Base-by-base conservation (phyloP, 1,140 invertebrate species). In the Drosophila virilis region DNA sequence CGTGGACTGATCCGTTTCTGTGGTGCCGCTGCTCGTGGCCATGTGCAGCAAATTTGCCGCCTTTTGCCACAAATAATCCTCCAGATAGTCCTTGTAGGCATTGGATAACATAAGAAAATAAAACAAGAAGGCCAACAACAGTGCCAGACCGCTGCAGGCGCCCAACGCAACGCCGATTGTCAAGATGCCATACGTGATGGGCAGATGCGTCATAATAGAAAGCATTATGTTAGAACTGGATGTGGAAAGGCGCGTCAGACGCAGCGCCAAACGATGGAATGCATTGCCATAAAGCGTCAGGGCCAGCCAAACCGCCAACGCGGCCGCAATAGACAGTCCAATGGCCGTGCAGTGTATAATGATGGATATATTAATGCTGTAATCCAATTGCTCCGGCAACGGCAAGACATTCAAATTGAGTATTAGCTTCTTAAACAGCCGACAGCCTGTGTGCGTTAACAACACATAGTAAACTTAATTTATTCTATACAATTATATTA, bases 11-110 rank as follows among this genome's bases (percentile, higher is more conserved):
- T 15, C 9, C 3, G 10, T 13, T 43, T n/a, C 5, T 15, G 40
- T 13, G 37, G 15, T 42, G 57, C 66, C 43, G 0, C 15, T 75
- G 4, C 64, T 35, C 3, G 33, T 42, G n/a, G 52, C 65, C 15
- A 46, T 2, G 9, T 80, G 51, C 35, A 90, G 33, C 13, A 90
- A 69, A 59, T 73, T 77, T 6, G 64, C 78, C 64, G 94, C 91
- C 69, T 94, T 88, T 73, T 93, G 93, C 85, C 93, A 94, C 5
- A 94, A 91, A 40, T 95, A 93, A 84, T 95, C 94, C 92, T 96
- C 95, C 12, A 96, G 84, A 80, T 95, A 96, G 88, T 96, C 95
- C 91, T 96, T 95, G 42, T 95, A 96, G 92, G 96, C 94, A 93
- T 94, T 95, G 3, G 95, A 95, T 5, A 96, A 78, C 91, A 94